A percentile compares a stretch with the other conserved stretches of the same genome.
These are phyloP conservation scores for Trichopoda pennipes DNA, from an alignment of 2,888 invertebrate species.

Conservation along the genomic window DNA sequence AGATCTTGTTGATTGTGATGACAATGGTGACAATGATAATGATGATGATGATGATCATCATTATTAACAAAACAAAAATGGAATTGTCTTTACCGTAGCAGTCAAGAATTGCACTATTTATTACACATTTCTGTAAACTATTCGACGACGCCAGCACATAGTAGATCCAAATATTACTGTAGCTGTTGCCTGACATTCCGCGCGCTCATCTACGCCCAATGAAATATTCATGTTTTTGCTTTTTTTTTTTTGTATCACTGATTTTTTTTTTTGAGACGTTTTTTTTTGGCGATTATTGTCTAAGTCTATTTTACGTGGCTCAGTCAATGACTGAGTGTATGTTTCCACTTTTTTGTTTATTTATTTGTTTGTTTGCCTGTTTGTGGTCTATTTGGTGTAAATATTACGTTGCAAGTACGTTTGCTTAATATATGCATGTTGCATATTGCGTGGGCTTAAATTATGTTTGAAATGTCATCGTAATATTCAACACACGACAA, in stretches of 20 bases:
- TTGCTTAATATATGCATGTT: slow-evolving; percentile 54
- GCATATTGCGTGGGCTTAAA: slow-evolving; percentile 80
- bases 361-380: background rate
- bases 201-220: slow-evolving; percentile 68
- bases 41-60: slow-evolving; percentile 26
- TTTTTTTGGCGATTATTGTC: slow-evolving; percentile 64
- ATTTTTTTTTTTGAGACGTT: background rate
- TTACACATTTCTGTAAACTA: slow-evolving; percentile 67
- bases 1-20: slow-evolving; percentile 47
- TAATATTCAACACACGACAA: slow-evolving; percentile 81
- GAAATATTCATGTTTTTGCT: slow-evolving; percentile 65
- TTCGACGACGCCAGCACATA: slow-evolving; percentile 68
- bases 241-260: slow-evolving; percentile 4
- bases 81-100: slow-evolving; percentile 43
- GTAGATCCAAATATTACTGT: slow-evolving; percentile 65
- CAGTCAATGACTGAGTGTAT: slow-evolving; percentile 26
- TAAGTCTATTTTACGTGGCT: slow-evolving; percentile 55
- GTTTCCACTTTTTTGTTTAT: slow-evolving; percentile 1
- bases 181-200: slow-evolving; percentile 62
- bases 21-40: slow-evolving; percentile 36
- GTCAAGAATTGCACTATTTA: slow-evolving; percentile 66
- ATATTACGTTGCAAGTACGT: slow-evolving; percentile 62
- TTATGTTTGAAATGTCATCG: slow-evolving; percentile 81
- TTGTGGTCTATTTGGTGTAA: slow-evolving; percentile 58
- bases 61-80: slow-evolving; percentile 29